These are phyloP conservation scores for Ormyrus labotus DNA, from an alignment of 2,888 invertebrate species.

Conservation along the genomic window DNA sequence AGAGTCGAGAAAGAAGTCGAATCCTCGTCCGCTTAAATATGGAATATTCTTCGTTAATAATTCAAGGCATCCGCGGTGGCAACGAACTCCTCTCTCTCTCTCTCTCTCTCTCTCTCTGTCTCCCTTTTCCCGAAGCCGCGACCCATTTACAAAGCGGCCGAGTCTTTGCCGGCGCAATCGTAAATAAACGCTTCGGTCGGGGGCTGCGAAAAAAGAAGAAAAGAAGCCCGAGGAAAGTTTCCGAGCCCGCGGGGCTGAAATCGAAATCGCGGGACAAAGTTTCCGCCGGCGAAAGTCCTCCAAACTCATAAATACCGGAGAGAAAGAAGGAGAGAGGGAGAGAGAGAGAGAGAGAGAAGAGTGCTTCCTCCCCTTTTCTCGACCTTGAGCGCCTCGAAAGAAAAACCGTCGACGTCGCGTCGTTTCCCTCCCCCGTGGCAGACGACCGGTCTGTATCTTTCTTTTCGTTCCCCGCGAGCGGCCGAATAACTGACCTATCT, in stretches of 20 bases:
- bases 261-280: constrained; percentile 19
- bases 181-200: too few species aligned
- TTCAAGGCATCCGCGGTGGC: too few species aligned
- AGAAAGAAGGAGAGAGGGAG: not conserved
- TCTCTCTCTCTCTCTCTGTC: too few species aligned
- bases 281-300: constrained; percentile 40
- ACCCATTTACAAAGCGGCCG: too few species aligned
- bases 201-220: constrained; percentile 12
- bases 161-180: too few species aligned
- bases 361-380: too few species aligned
- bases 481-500: constrained; percentile 48
- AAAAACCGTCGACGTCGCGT: constrained; percentile 24
- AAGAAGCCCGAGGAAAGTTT: constrained; percentile 23
- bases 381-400: constrained; percentile 11
- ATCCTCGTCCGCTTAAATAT: not conserved
- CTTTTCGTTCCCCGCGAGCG: not conserved
- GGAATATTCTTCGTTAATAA: too few species aligned
- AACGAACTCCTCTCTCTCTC: too few species aligned
- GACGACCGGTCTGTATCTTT: not conserved
- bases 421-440: constrained; percentile 21
- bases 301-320: constrained; percentile 52
- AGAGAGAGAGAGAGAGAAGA: not conserved
- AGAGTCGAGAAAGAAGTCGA: not conserved
- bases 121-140: too few species aligned
- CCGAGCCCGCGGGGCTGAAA: constrained; percentile 12